Evolutionary conservation across 2,797 vertebrate genomes (phyloP).

Genomic region (Mustela erminea): DNA sequence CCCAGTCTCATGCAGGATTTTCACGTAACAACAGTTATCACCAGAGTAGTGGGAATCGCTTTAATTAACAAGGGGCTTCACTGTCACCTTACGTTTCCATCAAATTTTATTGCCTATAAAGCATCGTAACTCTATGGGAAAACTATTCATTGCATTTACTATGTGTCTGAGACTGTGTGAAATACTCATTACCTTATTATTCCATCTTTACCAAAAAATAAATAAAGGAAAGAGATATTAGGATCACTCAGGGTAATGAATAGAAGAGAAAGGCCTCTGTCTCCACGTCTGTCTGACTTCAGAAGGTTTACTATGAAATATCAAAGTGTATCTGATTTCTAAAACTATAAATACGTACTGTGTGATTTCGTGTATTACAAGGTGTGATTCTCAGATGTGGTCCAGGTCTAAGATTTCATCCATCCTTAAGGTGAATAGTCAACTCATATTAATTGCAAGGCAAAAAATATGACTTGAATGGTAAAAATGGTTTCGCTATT

Average conservation of each 20-base stretch:
- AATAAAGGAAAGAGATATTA: background rate
- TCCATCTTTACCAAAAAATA: background rate
- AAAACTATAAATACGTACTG: background rate
- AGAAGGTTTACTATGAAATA: background rate
- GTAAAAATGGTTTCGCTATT: background rate
- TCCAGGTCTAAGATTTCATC: background rate
- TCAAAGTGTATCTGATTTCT: background rate
- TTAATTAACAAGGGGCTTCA: background rate
- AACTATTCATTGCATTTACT: background rate
- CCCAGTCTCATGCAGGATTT: background rate
- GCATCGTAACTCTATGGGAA: background rate
- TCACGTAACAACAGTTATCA: no score
- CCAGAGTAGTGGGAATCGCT: no score
- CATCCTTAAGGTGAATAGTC: background rate
- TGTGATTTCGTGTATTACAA: background rate
- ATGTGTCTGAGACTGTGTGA: background rate
- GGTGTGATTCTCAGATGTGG: background rate
- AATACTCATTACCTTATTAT: background rate
- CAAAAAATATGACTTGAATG: background rate
- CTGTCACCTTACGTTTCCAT: background rate
- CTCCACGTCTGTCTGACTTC: background rate
- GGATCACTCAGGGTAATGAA: background rate
- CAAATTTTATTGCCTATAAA: background rate
- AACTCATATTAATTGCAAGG: background rate
- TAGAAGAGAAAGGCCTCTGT: background rate